A percentile compares a stretch with the other conserved stretches of the same genome.
These are phyloP conservation scores for Perognathus longimembris DNA, from an alignment of 2,113 vertebrate species.

Conservation along the genomic window DNA sequence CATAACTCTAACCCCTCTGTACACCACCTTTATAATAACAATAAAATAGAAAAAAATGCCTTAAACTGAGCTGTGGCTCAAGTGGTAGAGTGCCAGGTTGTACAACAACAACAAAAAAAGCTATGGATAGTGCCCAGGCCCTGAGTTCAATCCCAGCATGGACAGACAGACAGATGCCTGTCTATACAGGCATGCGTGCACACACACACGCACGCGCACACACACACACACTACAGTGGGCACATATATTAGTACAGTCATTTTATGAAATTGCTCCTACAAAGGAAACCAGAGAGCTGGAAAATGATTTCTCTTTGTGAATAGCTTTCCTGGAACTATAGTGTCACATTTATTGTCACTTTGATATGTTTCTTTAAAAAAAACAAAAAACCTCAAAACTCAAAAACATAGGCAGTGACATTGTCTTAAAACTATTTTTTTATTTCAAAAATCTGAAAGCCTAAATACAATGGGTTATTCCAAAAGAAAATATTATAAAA, in stretches of 20 bases:
- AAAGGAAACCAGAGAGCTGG: neutral
- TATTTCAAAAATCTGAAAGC: neutral
- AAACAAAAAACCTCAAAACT: neutral
- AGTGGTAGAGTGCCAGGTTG: no score
- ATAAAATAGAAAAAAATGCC: no score
- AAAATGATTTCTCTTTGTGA: neutral
- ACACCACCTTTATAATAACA: no score
- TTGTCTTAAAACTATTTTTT: neutral
- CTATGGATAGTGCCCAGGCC: no score
- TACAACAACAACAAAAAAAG: no score
- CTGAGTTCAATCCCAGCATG: no score
- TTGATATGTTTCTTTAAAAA: neutral
- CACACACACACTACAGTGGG: neutral
- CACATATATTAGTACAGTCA: no score
- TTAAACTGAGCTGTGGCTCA: no score
- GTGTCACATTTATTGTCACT: neutral
- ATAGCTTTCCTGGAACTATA: neutral
- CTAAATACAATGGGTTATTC: neutral
- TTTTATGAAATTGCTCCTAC: neutral
- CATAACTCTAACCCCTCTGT: no score
- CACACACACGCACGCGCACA: no score
- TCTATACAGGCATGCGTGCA: no score
- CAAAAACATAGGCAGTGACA: neutral
- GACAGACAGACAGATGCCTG: no score
- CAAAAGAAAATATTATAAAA: slow-evolving; percentile 5